A percentile compares a stretch with the other conserved stretches of the same genome.
phyloP scores from a whole-genome alignment of 2,113 vertebrate genomes.

The Pluvianellus socialis region DNA sequence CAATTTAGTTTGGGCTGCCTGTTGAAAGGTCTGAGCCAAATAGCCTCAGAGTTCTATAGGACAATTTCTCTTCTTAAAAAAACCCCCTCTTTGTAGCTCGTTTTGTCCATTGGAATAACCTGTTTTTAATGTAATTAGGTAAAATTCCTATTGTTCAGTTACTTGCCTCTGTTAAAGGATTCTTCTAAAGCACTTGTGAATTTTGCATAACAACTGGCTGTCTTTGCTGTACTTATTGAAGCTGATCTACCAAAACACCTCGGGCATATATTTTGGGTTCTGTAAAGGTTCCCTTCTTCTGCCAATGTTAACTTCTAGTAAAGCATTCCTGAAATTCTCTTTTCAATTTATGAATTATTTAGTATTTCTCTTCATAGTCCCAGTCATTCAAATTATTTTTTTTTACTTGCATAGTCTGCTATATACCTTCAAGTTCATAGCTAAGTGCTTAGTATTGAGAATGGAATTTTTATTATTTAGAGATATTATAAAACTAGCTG shows the following conservation, averaged over 20 bases:
- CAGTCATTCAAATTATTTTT: not conserved
- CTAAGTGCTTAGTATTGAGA: not conserved
- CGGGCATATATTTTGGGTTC: not conserved
- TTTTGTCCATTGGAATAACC: not conserved
- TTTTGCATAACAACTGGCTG: not conserved
- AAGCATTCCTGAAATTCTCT: constrained; percentile 11
- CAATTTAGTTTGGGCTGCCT: not conserved
- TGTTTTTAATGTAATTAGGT: not conserved
- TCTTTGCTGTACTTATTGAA: not conserved
- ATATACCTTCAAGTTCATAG: not conserved
- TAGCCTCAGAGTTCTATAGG: not conserved
- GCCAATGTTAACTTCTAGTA: not conserved
- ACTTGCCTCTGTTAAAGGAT: not conserved
- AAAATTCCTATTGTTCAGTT: not conserved
- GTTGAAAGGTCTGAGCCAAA: not conserved
- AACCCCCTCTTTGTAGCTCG: not conserved
- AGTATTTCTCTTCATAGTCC: not conserved
- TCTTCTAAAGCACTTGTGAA: not conserved
- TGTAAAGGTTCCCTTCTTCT: not conserved
- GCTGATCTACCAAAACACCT: not conserved
- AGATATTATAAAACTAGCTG: not conserved
- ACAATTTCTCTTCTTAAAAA: not conserved
- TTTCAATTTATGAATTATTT: constrained; percentile 9
- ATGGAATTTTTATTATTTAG: constrained; percentile 12
- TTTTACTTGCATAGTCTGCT: not conserved